phyloP scores from a whole-genome alignment of 1,140 invertebrate genomes.

The Zophobas atratus region DNA sequence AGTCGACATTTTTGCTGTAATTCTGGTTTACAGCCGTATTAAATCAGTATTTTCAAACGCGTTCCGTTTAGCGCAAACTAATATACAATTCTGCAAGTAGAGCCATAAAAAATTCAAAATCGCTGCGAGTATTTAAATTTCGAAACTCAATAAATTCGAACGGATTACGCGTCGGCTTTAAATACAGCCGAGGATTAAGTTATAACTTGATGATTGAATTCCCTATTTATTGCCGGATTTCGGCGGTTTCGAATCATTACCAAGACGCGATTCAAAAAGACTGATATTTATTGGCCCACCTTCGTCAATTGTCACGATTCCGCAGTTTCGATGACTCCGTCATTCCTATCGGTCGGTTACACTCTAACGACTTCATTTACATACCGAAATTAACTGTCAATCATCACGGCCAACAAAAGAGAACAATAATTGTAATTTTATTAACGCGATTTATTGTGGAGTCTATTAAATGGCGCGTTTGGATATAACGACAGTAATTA shows the following conservation, averaged over 20 bases:
- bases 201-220: conserved; percentile 53
- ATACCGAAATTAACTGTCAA: conserved; percentile 45
- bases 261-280: conserved; percentile 13
- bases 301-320: conserved; percentile 18
- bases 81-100: conserved; percentile 45
- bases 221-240: conserved; percentile 48
- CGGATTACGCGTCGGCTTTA: conserved; percentile 37
- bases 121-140: conserved; percentile 49
- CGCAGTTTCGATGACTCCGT: conserved; percentile 3
- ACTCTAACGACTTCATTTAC: conserved; percentile 35
- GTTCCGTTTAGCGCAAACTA: conserved; percentile 24
- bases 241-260: conserved; percentile 36
- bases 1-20: conserved; percentile 19
- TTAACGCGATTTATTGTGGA: conserved; percentile 5
- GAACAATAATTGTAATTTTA: conserved; percentile 26
- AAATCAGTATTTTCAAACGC: conserved; percentile 37
- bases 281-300: conserved; percentile 22
- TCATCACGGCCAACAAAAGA: conserved; percentile 26
- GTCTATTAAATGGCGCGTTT: neutral
- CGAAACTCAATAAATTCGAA: conserved; percentile 49
- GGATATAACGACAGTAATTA: neutral
- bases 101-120: conserved; percentile 27
- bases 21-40: conserved; percentile 49
- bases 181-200: conserved; percentile 46
- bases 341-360: conserved; percentile 15